phyloP scores from a whole-genome alignment of 2,888 invertebrate genomes.

The Seira ritae region DNA sequence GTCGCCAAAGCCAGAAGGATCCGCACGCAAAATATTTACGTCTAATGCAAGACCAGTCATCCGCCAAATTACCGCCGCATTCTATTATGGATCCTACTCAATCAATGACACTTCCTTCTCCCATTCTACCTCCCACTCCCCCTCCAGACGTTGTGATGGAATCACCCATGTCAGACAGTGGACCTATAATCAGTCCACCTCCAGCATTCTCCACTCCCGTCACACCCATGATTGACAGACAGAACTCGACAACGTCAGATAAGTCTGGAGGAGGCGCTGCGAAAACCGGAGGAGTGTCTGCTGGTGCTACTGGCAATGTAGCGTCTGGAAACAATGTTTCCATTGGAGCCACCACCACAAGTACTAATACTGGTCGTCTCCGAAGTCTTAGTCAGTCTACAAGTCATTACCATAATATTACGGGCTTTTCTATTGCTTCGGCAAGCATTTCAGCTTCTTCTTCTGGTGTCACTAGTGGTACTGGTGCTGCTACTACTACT shows the following conservation, averaged over 20 bases:
- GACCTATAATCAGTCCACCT: constrained; percentile 71
- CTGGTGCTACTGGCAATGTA: neutral
- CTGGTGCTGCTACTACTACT: no score
- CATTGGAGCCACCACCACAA: neutral
- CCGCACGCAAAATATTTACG: constrained; percentile 35
- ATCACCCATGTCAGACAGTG: constrained; percentile 71
- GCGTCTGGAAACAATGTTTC: no score
- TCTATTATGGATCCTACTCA: constrained; percentile 37
- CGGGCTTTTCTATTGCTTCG: constrained; percentile 32
- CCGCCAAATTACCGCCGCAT: constrained; percentile 36
- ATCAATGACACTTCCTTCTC: constrained; percentile 71
- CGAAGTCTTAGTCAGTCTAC: constrained; percentile 53
- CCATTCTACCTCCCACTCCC: constrained; percentile 70
- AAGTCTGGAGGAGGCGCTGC: constrained; percentile 49
- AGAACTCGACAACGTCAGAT: constrained; percentile 70
- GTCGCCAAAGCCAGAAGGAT: constrained; percentile 33
- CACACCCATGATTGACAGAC: constrained; percentile 72
- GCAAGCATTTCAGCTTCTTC: constrained; percentile 12
- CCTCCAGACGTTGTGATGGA: constrained; percentile 71
- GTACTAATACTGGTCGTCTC: constrained; percentile 20
- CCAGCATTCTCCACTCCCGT: constrained; percentile 73
- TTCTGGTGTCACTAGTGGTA: no score
- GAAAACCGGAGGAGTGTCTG: constrained; percentile 18
- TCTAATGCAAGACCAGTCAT: constrained; percentile 41
- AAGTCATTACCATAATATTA: constrained; percentile 46